These are phyloP conservation scores for Apodemus sylvaticus DNA, from an alignment of 2,113 vertebrate genomes.

Conservation along the genomic window DNA sequence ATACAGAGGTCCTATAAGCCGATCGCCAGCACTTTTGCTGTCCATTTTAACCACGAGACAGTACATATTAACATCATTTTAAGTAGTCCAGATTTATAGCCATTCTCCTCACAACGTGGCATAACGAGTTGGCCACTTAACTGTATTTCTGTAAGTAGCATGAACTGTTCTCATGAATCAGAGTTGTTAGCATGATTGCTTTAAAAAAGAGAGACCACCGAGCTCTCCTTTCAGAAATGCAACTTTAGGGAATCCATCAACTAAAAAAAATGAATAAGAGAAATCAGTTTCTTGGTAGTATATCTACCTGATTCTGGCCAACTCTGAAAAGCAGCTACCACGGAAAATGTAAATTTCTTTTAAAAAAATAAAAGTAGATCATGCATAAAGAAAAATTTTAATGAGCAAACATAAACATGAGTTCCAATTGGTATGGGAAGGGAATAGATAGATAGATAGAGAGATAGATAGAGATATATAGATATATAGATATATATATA, in stretches of 20 bases:
- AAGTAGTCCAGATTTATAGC: background rate
- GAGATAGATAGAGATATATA: too few relatives aligned
- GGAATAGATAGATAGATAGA: too few relatives aligned
- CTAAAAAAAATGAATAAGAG: background rate
- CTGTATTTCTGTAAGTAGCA: background rate
- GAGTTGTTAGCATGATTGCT: background rate
- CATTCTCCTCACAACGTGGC: background rate
- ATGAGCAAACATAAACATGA: slow-evolving; percentile 14
- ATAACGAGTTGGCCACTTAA: background rate
- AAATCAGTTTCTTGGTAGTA: background rate
- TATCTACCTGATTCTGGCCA: background rate
- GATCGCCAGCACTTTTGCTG: background rate
- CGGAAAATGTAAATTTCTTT: background rate
- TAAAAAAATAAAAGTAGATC: background rate
- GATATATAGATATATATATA: too few relatives aligned
- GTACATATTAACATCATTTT: background rate
- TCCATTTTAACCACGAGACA: background rate
- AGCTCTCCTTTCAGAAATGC: background rate
- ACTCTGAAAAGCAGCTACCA: background rate
- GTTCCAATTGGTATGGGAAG: background rate
- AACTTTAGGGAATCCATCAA: background rate
- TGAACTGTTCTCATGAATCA: background rate
- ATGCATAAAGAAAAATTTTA: background rate
- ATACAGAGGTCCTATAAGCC: background rate
- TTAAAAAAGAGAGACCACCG: background rate